Conservation (phyloP, 2,797 vertebrate genomes). For the Phyllotis vaccarum region DNA sequence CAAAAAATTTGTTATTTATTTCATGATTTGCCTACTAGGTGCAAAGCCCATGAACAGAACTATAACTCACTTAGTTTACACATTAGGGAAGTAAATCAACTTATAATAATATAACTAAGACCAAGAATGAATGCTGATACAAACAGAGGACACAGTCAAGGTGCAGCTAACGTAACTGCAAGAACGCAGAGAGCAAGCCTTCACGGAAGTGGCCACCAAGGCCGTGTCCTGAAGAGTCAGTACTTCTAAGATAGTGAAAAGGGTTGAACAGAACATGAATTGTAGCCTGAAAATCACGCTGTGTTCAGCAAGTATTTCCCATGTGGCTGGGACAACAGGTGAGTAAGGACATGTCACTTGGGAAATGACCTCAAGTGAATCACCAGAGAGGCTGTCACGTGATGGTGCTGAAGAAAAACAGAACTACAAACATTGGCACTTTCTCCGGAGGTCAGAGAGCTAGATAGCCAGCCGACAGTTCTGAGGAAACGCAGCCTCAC, state of each 20-base stretch:
- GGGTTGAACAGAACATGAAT: neutral
- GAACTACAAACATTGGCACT: neutral
- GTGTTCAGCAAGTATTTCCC: neutral
- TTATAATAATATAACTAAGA: slow-evolving; percentile 12
- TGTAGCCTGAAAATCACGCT: neutral
- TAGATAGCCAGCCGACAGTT: neutral
- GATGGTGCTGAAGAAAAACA: neutral
- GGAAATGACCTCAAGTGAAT: neutral
- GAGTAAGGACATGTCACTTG: neutral
- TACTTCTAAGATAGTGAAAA: neutral
- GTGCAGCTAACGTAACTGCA: neutral
- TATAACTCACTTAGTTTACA: slow-evolving; percentile 4
- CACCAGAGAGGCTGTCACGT: neutral
- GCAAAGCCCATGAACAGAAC: slow-evolving; percentile 33
- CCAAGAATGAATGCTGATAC: neutral
- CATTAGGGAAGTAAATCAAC: neutral
- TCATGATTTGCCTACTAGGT: slow-evolving; percentile 21
- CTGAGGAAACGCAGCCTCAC: neutral
- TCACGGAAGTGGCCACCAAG: neutral
- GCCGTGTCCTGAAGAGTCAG: neutral
- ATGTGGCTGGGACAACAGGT: neutral
- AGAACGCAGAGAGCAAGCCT: neutral
- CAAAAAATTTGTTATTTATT: slow-evolving; percentile 48
- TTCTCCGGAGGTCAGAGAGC: neutral
- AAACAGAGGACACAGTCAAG: neutral